Base-by-base conservation (phyloP, 2,888 invertebrate genomes). In the Oscheius myriophilus region DNA sequence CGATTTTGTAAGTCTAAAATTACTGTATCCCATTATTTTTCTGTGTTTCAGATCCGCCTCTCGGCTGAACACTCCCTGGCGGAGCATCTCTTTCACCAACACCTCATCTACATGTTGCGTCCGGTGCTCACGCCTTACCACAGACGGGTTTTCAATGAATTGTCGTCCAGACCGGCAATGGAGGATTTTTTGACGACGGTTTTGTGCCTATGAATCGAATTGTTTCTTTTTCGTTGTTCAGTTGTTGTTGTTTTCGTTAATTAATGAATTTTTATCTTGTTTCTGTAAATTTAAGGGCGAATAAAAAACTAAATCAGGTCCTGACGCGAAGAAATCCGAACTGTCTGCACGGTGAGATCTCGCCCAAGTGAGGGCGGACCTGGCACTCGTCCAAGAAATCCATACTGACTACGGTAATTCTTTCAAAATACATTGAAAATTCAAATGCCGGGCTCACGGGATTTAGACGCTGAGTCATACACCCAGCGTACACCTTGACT, bases 71-170 rank as follows among this genome's bases (percentile, higher is more conserved):
- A 89, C 73, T 91, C 92, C 67, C 91, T 92, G 67, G 90, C 91
- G 61, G 96, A 93, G 87, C 91, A 92, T 78, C 91, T 91, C 85
- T 94, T 96, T 85, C 97, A 97, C 88, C 95, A 96, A 87, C 97
- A 97, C 88, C 90, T 97, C 73, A 93, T 94, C 61, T 95, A 94
- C 87, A 97, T 97, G 97, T 90, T 94, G 83, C 94, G 95, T 83
- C 92, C 92, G 87, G 87, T 92, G 46, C 89, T 96, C 79, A 90
- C 91, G 0, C 92, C 91, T 82, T 88, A 90, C 59, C 91, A 93
- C 82, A 91, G 93, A 83, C 89, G 91, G 23, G 52, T 78, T 16
- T 80, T 80, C 76, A 80, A 80, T 25, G 80, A 80, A 45, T 58
- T 79, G 49, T 70, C 67, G 39, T 73, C 76, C 1, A 52, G 79